Evolutionary conservation across 2,113 vertebrate species (phyloP).

Genomic region (Austrofundulus limnaeus): DNA sequence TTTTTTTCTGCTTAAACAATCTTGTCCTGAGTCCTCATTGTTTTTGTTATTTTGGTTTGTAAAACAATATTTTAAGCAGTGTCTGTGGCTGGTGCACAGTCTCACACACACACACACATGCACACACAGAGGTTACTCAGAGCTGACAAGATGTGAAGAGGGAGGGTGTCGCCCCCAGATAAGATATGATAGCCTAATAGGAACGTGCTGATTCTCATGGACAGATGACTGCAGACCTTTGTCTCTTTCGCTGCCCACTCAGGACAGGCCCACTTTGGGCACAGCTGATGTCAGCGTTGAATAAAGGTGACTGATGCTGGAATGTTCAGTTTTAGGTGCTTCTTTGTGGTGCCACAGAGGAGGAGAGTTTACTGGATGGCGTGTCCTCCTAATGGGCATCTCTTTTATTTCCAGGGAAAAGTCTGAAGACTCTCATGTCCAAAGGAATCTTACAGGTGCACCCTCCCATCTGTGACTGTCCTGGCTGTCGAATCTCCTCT

Average conservation of each 20-base stretch:
- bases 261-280: neutral
- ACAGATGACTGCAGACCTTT: slow-evolving; percentile 58
- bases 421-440: slow-evolving; percentile 99
- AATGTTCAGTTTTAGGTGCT: neutral
- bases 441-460: slow-evolving; percentile 99
- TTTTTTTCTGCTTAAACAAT: neutral
- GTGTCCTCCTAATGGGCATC: slow-evolving; percentile 6
- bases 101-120: neutral
- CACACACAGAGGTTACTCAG: slow-evolving; percentile 32
- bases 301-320: neutral
- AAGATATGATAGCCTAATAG: slow-evolving; percentile 41
- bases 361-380: neutral
- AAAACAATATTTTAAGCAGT: slow-evolving; percentile 18
- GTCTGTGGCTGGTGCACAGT: slow-evolving; percentile 8
- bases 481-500: slow-evolving; percentile 99
- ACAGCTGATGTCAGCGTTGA: neutral
- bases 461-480: slow-evolving; percentile 99
- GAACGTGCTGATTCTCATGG: slow-evolving; percentile 50
- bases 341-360: neutral
- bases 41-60: slow-evolving; percentile 6
- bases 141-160: slow-evolving; percentile 49
- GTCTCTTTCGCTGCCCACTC: slow-evolving; percentile 28
- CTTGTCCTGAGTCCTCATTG: neutral
- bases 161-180: slow-evolving; percentile 44
- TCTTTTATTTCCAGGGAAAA: slow-evolving; percentile 86